Conservation (phyloP, 2,888 invertebrate genomes). For the Aspidiotus rigidus region DNA sequence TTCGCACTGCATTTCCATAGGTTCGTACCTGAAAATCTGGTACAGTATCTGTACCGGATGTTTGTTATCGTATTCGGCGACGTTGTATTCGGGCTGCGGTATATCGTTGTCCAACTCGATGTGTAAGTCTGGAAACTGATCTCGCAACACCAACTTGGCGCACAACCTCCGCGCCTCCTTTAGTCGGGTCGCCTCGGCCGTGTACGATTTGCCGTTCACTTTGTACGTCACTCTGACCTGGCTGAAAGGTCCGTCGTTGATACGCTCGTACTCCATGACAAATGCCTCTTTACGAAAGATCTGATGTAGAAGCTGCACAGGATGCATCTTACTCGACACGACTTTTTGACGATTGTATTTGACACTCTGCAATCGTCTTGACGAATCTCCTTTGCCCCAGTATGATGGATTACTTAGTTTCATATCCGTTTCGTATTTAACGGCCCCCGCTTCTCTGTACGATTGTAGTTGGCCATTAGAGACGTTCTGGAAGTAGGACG, state of each 20-base stretch:
- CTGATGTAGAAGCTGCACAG: constrained; percentile 27
- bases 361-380: neutral
- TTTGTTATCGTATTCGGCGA: constrained; percentile 22
- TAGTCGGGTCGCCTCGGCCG: constrained; percentile 21
- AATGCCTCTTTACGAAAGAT: constrained; percentile 28
- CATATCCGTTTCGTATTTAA: neutral
- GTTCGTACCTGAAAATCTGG: constrained; percentile 28
- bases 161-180: constrained; percentile 24
- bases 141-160: constrained; percentile 24
- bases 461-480: neutral
- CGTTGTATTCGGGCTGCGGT: constrained; percentile 25
- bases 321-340: constrained; percentile 25
- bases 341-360: neutral
- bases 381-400: neutral
- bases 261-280: constrained; percentile 30
- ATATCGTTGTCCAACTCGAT: constrained; percentile 24
- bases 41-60: constrained; percentile 27
- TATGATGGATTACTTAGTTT: neutral
- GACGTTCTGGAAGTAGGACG: neutral
- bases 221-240: constrained; percentile 24
- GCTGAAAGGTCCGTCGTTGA: constrained; percentile 24
- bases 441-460: neutral
- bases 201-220: constrained; percentile 21
- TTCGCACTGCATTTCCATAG: constrained; percentile 28
- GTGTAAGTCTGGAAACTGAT: constrained; percentile 22